phyloP scores from a whole-genome alignment of 1,140 invertebrate genomes.

The Drosophila funebris region DNA sequence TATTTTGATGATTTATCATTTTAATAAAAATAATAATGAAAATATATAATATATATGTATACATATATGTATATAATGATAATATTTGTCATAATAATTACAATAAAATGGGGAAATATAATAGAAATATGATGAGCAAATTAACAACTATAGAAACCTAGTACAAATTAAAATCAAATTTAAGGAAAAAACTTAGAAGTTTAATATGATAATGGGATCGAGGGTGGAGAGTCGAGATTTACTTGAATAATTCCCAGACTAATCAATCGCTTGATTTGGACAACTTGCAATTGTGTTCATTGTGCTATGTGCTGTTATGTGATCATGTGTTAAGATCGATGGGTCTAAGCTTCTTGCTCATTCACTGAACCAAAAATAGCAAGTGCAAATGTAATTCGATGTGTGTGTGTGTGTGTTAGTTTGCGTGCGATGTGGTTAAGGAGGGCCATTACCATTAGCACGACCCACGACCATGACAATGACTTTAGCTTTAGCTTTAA shows the following conservation, averaged over 20 bases:
- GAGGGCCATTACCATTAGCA: slow-evolving; percentile 47
- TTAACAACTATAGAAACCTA: too few relatives aligned
- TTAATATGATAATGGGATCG: not conserved
- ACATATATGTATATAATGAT: too few relatives aligned
- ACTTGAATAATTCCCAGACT: not conserved
- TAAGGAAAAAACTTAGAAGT: not conserved
- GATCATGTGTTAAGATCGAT: not conserved
- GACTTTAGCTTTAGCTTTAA: slow-evolving; percentile 52
- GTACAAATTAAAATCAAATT: too few relatives aligned
- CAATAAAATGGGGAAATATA: too few relatives aligned
- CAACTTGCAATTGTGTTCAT: not conserved
- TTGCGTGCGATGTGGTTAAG: slow-evolving; percentile 25
- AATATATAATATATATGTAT: too few relatives aligned
- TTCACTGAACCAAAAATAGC: slow-evolving; percentile 26
- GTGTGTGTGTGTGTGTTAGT: not conserved
- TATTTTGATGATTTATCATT: too few relatives aligned
- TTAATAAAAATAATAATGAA: too few relatives aligned
- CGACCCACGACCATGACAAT: slow-evolving; percentile 72
- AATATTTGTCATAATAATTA: too few relatives aligned
- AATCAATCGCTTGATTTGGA: not conserved
- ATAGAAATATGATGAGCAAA: too few relatives aligned
- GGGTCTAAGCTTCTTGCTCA: not conserved
- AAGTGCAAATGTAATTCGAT: slow-evolving; percentile 17
- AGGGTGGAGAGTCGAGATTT: not conserved
- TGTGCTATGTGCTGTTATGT: not conserved